Evolutionary conservation across 2,797 vertebrate species (phyloP).

Genomic region (Tadarida brasiliensis): DNA sequence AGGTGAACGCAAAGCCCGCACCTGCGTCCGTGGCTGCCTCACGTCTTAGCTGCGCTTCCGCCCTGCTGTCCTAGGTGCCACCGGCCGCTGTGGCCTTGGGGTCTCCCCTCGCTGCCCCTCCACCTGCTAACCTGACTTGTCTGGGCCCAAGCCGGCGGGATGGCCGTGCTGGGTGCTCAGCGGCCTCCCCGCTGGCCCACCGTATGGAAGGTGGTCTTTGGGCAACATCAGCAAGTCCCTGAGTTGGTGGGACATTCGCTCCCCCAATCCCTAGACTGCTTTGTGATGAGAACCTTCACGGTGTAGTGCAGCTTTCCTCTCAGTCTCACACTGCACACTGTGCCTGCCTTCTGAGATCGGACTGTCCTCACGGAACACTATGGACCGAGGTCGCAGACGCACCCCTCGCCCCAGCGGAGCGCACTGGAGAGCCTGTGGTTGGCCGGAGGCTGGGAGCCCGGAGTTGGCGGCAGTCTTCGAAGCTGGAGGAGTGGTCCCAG

Average conservation of each 20-base stretch:
- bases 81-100: not conserved
- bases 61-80: not conserved
- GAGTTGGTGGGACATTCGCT: not conserved
- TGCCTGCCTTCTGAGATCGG: not conserved
- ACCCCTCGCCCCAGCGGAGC: not conserved
- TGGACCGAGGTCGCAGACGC: not conserved
- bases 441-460: not conserved
- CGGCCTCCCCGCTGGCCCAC: accelerated
- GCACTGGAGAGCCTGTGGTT: not conserved
- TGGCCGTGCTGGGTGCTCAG: not conserved
- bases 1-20: not conserved
- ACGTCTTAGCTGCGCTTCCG: too few species aligned
- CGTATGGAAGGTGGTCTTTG: not conserved
- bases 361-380: not conserved
- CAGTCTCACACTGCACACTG: not conserved
- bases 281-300: not conserved
- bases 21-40: not conserved
- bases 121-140: not conserved
- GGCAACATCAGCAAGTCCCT: not conserved
- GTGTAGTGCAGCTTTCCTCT: too few species aligned
- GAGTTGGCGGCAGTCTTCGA: not conserved
- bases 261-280: not conserved
- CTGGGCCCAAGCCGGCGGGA: not conserved
- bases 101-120: too few species aligned
- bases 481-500: not conserved